Evolutionary conservation across 2,797 vertebrate species (phyloP).

Genomic region (Hafferia zeledoni): DNA sequence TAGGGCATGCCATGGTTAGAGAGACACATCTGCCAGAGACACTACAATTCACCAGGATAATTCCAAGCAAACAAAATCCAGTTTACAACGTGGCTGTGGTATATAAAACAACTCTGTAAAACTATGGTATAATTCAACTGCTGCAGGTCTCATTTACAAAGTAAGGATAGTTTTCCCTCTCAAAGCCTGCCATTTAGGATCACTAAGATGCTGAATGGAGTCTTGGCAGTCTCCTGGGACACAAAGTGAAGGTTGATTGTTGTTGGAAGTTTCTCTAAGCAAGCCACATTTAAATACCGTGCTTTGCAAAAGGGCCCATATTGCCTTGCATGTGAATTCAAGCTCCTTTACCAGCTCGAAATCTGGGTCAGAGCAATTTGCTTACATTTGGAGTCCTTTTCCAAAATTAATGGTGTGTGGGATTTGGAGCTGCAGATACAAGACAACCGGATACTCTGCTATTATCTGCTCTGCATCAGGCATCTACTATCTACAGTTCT

Average conservation of each 20-base stretch:
- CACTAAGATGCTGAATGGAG: not conserved
- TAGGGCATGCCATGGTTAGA: slow-evolving; percentile 59
- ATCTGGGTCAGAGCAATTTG: slow-evolving; percentile 63
- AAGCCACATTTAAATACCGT: slow-evolving; percentile 24
- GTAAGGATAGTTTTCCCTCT: slow-evolving; percentile 26
- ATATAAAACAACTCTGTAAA: slow-evolving; percentile 58
- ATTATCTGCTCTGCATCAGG: slow-evolving; percentile 32
- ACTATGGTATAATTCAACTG: slow-evolving; percentile 27
- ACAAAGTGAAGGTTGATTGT: not conserved
- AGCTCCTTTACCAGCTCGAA: slow-evolving; percentile 40
- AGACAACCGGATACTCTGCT: slow-evolving; percentile 49
- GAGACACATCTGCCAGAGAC: slow-evolving; percentile 45
- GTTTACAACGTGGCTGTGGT: slow-evolving; percentile 41
- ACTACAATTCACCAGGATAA: slow-evolving; percentile 41
- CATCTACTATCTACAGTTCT: slow-evolving; percentile 8
- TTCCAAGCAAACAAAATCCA: slow-evolving; percentile 42
- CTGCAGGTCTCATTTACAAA: slow-evolving; percentile 46
- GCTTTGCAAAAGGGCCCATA: slow-evolving; percentile 23
- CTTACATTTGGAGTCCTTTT: slow-evolving; percentile 59
- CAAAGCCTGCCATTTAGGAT: slow-evolving; percentile 32
- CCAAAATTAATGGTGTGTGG: slow-evolving; percentile 30
- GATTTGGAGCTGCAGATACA: slow-evolving; percentile 32
- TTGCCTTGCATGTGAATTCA: slow-evolving; percentile 38
- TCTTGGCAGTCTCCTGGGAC: not conserved
- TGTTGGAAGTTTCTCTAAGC: slow-evolving; percentile 23